phyloP scores from a whole-genome alignment of 1,140 invertebrate genomes.

The Trichogramma pretiosum region DNA sequence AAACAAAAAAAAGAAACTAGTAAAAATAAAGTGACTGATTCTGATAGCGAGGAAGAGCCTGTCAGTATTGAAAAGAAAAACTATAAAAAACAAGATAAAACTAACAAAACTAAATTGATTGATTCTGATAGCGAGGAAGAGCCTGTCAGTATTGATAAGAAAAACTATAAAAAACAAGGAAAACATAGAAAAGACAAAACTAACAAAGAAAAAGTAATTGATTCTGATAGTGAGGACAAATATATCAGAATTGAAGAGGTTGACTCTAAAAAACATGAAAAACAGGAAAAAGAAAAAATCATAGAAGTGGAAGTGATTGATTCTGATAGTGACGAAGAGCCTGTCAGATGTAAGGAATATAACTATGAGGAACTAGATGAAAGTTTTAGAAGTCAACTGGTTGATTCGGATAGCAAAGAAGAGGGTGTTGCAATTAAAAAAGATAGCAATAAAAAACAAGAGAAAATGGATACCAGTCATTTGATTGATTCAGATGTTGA shows the following conservation, averaged over 20 bases:
- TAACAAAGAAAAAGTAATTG: neutral
- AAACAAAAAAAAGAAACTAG: too few relatives aligned
- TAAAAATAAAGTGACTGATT: too few relatives aligned
- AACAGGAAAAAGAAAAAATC: constrained; percentile 19
- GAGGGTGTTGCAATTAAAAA: neutral
- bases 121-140: too few relatives aligned
- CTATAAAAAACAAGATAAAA: too few relatives aligned
- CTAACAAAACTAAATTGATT: too few relatives aligned
- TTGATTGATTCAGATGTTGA: neutral
- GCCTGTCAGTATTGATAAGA: too few relatives aligned
- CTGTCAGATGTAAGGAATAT: constrained; percentile 46
- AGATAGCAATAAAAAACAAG: too few relatives aligned
- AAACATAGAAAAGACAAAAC: too few relatives aligned
- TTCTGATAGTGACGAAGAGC: constrained; percentile 2
- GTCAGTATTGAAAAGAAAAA: too few relatives aligned
- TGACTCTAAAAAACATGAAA: constrained; percentile 18
- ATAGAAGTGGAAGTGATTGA: constrained; percentile 27
- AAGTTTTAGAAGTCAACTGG: constrained; percentile 56
- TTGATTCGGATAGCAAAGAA: constrained; percentile 13
- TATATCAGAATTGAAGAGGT: constrained; percentile 13
- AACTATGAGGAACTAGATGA: constrained; percentile 51
- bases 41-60: too few relatives aligned
- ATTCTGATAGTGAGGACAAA: neutral
- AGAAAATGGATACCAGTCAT: too few relatives aligned
- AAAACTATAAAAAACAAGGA: too few relatives aligned